Percentiles rank a stretch among this genome's conserved stretches.
phyloP scores from a whole-genome alignment of 2,797 vertebrate genomes.

The Garrulus glandarius region DNA sequence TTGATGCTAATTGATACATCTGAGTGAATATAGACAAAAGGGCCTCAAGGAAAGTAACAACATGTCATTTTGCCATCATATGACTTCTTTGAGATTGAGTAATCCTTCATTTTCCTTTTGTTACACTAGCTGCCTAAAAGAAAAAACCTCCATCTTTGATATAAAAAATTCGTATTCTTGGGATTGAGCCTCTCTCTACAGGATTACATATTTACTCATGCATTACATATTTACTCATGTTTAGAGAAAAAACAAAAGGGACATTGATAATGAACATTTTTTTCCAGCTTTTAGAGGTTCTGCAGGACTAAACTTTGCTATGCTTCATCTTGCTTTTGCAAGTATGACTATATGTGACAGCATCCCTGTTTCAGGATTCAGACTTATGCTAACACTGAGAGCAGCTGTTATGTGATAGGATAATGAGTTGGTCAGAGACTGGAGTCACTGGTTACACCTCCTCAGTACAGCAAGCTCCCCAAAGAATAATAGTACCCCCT shows the following conservation, averaged over 20 bases:
- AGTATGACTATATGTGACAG: background rate
- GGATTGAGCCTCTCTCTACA: background rate
- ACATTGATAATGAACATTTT: background rate
- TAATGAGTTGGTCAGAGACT: background rate
- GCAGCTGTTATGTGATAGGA: background rate
- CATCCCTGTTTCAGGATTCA: background rate
- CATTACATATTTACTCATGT: too few species aligned
- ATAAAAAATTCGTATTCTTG: background rate
- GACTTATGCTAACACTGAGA: background rate
- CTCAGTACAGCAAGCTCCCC: background rate
- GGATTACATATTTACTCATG: too few species aligned
- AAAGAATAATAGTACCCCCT: rapidly evolving
- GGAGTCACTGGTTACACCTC: background rate
- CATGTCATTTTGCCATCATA: background rate
- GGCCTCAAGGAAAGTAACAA: background rate
- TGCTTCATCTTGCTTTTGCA: background rate
- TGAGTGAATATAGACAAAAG: background rate
- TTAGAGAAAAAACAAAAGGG: background rate
- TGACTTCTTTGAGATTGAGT: background rate
- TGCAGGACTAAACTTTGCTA: background rate
- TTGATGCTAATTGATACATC: background rate
- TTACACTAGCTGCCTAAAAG: background rate
- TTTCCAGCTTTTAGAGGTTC: background rate
- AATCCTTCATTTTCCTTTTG: background rate
- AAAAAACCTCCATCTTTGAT: background rate